Evolutionary conservation across 2,113 vertebrate genomes (phyloP), one percentile per base, ranked within the genome.

Genomic region (Malurus elegans): DNA sequence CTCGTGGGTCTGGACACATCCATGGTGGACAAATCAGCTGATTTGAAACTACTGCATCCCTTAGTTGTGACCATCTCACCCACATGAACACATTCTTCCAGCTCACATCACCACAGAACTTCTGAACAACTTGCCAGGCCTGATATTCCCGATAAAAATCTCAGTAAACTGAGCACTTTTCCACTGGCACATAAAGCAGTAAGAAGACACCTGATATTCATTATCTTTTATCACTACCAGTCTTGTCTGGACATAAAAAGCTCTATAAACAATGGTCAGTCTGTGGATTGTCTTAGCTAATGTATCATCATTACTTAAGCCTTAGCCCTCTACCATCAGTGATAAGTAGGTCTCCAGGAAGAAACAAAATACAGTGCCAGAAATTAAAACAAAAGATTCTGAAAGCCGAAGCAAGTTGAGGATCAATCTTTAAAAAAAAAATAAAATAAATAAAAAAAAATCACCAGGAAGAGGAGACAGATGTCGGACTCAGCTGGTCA

Each of bases 171-270:
- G 57, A 86, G 34, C 38, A 57, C 38, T 76, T 89, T 71, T 96
- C 66, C 72, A n/a, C 85, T 86, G 75, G 34, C 28, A 84, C 7
- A 5, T 56, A 74, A 79, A 73, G 32, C 20, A 86, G 26, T 36
- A 76, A 71, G 61, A 85, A 82, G 57, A 71, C 94, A 94, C 86
- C 69, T 97, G 94, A 95, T 81, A 56, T 53, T 93, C 76, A 93
- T 96, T 97, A 95, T 75, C 53, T 93, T 97, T 96, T 96, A 95
- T 94, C 86, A 91, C n/a, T 93, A 70, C 79, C 81, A 93, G 90
- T 94, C 75, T 78, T 85, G 56, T 83, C 85, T 78, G 67, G 47
- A 76, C 57, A 74, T 76, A 91, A 93, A 95, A 94, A 92, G 38
- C 74, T 80, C 72, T 67, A 66, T 90, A 93, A 95, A 94, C 85